Conservation (phyloP, 64 coral and sea anemone species). For the Montipora efflorescens region DNA sequence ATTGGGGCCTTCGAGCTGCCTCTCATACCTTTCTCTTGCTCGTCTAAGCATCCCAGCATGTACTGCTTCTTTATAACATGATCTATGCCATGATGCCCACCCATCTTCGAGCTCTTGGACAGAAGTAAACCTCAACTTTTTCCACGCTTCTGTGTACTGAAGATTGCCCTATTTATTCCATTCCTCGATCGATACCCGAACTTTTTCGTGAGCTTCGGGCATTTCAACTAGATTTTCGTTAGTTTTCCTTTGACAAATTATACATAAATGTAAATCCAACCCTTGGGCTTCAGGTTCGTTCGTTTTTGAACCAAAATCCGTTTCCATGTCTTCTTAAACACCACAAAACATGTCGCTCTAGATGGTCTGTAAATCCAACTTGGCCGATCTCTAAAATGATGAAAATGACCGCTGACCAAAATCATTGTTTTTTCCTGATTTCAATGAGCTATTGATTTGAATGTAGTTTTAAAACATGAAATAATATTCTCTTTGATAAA, state of each 20-base stretch:
- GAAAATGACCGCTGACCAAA: slow-evolving; percentile 39
- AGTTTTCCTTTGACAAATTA: background rate
- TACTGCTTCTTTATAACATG: slow-evolving; percentile 51
- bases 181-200: slow-evolving; percentile 20
- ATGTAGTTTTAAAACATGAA: slow-evolving; percentile 17
- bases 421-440: slow-evolving; percentile 20
- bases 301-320: background rate
- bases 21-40: background rate
- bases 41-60: slow-evolving; percentile 43
- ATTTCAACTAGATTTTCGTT: slow-evolving; percentile 31
- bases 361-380: slow-evolving; percentile 46
- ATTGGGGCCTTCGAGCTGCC: slow-evolving; percentile 37
- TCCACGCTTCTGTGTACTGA: slow-evolving; percentile 12
- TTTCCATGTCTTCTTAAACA: too few species aligned
- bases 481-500: slow-evolving; percentile 1
- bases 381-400: slow-evolving; percentile 54
- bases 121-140: background rate
- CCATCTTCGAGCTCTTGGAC: slow-evolving; percentile 15
- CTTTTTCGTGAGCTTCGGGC: slow-evolving; percentile 23
- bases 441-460: background rate
- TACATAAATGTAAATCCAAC: slow-evolving; percentile 7
- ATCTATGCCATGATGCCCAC: slow-evolving; percentile 53
- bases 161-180: background rate
- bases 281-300: slow-evolving; percentile 40
- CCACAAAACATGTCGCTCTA: background rate